Conservation (phyloP, 2,113 vertebrate species). For the Henicopernis longicauda region DNA sequence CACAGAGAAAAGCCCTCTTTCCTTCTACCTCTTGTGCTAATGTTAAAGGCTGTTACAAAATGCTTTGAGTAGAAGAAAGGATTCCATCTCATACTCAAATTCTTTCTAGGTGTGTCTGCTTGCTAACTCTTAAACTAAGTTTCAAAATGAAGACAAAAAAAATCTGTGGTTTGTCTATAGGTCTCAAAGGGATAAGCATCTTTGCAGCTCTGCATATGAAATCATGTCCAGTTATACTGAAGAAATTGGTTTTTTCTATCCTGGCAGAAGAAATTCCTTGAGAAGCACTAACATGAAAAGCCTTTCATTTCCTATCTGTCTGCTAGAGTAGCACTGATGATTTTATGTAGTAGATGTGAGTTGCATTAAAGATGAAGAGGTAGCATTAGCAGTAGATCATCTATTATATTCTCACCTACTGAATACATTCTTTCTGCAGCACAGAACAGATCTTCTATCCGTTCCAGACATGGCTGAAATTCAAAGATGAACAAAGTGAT, state of each 20-base stretch:
- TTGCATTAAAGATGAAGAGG: background rate
- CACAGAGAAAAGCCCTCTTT: background rate
- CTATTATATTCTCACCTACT: background rate
- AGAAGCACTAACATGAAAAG: background rate
- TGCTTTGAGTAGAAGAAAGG: background rate
- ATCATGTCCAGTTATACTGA: background rate
- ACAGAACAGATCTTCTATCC: background rate
- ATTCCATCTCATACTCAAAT: background rate
- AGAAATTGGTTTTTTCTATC: background rate
- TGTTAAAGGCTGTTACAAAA: background rate
- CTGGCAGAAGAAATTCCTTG: background rate
- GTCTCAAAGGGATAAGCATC: background rate
- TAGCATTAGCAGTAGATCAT: background rate
- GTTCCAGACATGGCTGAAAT: background rate
- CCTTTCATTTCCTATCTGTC: background rate
- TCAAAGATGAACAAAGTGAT: conserved; percentile 4
- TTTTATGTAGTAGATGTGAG: background rate
- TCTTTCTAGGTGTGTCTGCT: background rate
- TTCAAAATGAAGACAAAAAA: background rate
- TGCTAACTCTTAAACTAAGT: background rate
- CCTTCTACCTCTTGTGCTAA: background rate
- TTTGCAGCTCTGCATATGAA: background rate
- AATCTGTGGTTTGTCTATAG: background rate
- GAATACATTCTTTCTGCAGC: background rate
- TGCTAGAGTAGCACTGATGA: background rate